A percentile compares a stretch with the other conserved stretches of the same genome.
Conservation (phyloP, 2,888 invertebrate genomes). For the Dugesia japonica region DNA sequence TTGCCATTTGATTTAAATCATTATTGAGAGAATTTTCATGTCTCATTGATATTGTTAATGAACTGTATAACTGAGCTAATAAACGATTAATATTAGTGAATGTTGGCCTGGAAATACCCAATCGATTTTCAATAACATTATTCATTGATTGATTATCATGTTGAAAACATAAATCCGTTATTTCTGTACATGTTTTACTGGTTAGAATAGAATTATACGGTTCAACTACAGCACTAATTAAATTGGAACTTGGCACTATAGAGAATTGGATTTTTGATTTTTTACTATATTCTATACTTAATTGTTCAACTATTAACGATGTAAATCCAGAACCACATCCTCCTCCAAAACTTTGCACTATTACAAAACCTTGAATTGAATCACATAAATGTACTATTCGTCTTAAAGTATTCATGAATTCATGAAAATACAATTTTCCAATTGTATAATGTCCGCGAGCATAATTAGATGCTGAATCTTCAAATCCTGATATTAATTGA, state of each 20-base stretch:
- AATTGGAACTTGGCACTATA: slow-evolving; percentile 66
- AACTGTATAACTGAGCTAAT: slow-evolving; percentile 29
- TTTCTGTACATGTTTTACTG: slow-evolving; percentile 32
- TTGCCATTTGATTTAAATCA: slow-evolving; percentile 30
- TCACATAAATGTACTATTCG: slow-evolving; percentile 62
- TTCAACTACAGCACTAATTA: slow-evolving; percentile 34
- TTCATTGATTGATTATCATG: slow-evolving; percentile 35
- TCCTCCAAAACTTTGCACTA: slow-evolving; percentile 73
- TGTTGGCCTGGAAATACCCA: not conserved
- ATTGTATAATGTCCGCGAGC: slow-evolving; percentile 41
- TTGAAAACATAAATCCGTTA: slow-evolving; percentile 34
- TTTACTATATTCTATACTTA: slow-evolving; percentile 67
- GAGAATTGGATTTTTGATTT: slow-evolving; percentile 73
- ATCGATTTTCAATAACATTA: slow-evolving; percentile 31
- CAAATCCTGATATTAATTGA: slow-evolving; percentile 41
- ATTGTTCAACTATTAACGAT: slow-evolving; percentile 66
- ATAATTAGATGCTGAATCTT: slow-evolving; percentile 42
- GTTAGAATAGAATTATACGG: slow-evolving; percentile 34
- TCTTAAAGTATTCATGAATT: slow-evolving; percentile 50
- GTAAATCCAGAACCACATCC: slow-evolving; percentile 78
- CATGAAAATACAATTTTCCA: slow-evolving; percentile 49
- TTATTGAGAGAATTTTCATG: slow-evolving; percentile 33
- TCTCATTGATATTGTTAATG: slow-evolving; percentile 30
- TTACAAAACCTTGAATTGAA: slow-evolving; percentile 62
- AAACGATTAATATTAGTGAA: slow-evolving; percentile 31